A percentile compares a stretch with the other conserved stretches of the same genome.
These are phyloP conservation scores for Nettapus auritus DNA, from an alignment of 2,113 vertebrate genomes.

Conservation along the genomic window DNA sequence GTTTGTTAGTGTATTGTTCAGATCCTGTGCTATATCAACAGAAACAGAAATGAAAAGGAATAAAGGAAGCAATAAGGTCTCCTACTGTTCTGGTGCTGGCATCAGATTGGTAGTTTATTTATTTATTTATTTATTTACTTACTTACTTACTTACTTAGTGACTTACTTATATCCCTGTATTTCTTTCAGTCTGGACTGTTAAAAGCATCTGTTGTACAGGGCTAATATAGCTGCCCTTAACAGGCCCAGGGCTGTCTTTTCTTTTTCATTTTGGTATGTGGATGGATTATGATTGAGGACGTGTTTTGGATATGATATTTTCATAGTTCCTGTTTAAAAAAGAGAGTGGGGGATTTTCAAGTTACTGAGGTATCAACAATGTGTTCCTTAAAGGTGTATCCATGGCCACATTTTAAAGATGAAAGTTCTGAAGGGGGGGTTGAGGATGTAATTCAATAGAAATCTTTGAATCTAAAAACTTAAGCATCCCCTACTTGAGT, in stretches of 20 bases:
- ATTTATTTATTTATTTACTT: background rate
- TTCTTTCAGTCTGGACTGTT: conserved; percentile 26
- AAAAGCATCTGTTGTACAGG: background rate
- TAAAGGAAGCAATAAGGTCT: conserved; percentile 52
- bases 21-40: conserved; percentile 39
- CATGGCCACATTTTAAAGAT: background rate
- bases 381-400: background rate
- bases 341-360: background rate
- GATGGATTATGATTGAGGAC: conserved; percentile 10
- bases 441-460: background rate
- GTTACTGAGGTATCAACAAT: background rate
- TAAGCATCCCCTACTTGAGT: background rate
- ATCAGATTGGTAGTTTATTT: conserved; percentile 10
- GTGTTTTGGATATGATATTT: conserved; percentile 13
- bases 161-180: background rate
- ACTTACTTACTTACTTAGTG: background rate
- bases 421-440: background rate
- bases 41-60: conserved; percentile 46
- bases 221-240: background rate
- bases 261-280: background rate
- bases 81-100: conserved; percentile 25
- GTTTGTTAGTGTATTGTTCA: conserved; percentile 48
- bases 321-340: background rate
- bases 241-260: background rate
- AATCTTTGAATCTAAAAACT: background rate